Base-by-base conservation (phyloP, 2,797 vertebrate genomes). In the Hoplostethus mediterraneus region DNA sequence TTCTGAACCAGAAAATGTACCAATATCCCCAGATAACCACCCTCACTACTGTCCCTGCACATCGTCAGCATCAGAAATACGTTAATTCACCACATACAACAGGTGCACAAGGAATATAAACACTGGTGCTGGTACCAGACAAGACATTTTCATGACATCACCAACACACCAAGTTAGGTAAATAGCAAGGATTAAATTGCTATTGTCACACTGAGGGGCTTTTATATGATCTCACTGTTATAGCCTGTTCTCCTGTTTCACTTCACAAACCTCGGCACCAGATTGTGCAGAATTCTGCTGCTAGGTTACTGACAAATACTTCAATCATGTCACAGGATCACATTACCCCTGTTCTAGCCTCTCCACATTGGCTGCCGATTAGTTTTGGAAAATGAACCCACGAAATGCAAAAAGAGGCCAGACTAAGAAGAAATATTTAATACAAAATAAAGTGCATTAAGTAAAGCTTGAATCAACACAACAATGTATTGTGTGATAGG, bases 291-390 rank as follows among this genome's bases (percentile, higher is more conserved):
- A 31, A 11, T 7, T 49, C 2, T 30, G 11, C 30, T 52, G 52
- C n/a, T n/a, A 28, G 3, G 38, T 40, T 51, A 5, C 49, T 44
- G 12, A 45, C 42, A 5, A 44, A 16, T 17, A n/a, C 33, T 40
- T 48, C 8, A 53, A 58, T 81, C 36, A 30, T 16, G 42, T 45
- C 10, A 60, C 30, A 45, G 33, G 38, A 66, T 66, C 51, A 30
- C 38, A 16, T 81, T 73, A 30, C 17, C 1, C 16, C 6, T 16
- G 36, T 38, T 21, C 12, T 42, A 10, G 9, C 40, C 31, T 54
- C 51, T 38, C 21, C 30, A 30, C 48, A 21, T 16, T 72, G 6
- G 11, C 17, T 14, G 14, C 38, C 2, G 36, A n/a, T 28, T 59
- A 51, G 52, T 49, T 49, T 51, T 65, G n/a, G 28, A 21, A 21